Base-by-base conservation (phyloP, 2,797 vertebrate genomes). In the Arvicola amphibius region DNA sequence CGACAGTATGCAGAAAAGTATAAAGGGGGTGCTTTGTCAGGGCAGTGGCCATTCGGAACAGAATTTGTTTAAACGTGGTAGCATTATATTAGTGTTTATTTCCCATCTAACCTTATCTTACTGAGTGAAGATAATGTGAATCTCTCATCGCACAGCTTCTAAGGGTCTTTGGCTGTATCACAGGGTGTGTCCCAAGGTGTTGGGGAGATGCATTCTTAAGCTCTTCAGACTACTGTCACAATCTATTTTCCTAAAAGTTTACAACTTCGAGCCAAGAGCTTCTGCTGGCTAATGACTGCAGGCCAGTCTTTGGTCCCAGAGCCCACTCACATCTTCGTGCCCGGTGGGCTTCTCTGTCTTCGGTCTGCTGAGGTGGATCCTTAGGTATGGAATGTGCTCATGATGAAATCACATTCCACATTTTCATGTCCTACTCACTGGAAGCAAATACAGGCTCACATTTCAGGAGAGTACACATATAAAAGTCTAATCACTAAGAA, bases 121-220 rank as follows among this genome's bases (percentile, higher is more conserved):
- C 25, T 76, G 37, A 63, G 29, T 93, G 89, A 83, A 91, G 78
- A 40, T 29, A 86, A 51, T 9, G 71, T 40, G 46, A 1, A 13
- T 79, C 59, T 88, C 74, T 76, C 91, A 32, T 48, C 37, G 89
- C 13, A 59, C 2, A 17, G 73, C 48, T 94, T 81, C 53, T 84
- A 32, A 88, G 32, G 16, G 34, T 51, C 65, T 9, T 92, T 34
- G 63, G 51, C 27, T 86, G 59, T 51, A 23, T 77, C 12, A 46
- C 7, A 48, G 56, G 73, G 16, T 67, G 6, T 61, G 32, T 32
- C 53, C 53, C 23, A 74, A 11, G 16, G 59, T 37, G 63, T 43
- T 85, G 29, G 43, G 53, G 56, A 94, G 74, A 92, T 56, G 13
- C 25, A 79, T 53, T 91, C 21, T 94, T n/a, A 90, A 78, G 43